Base-by-base conservation (phyloP, 2,113 vertebrate species). In the Callocephalon fimbriatum region DNA sequence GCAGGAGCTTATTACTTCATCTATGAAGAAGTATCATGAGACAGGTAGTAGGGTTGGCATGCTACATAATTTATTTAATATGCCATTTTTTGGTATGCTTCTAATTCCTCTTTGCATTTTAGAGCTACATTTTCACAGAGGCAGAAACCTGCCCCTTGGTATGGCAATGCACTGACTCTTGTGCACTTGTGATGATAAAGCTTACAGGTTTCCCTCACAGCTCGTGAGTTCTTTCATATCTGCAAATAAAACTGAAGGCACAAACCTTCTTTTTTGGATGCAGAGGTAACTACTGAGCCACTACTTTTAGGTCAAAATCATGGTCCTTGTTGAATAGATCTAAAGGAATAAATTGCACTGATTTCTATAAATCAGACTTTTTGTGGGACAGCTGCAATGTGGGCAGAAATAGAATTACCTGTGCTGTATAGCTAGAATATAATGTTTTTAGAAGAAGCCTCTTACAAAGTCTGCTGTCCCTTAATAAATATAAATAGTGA, bases 121-220 rank as follows among this genome's bases (percentile, higher is more conserved):
- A 29, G 37, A 45, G 27, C 10, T 87, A 21, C 12, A 3, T 35
- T 74, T 90, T 66, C 67, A 54, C 35, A 70, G 54, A 23, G 21
- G 25, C 13, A 50, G 59, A 59, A 20, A 67, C 22, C 40, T 53
- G 50, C 44, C 25, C 5, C 0, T n/a, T 42, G 22, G 35, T 15
- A 19, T 5, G 5, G 37, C 27, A 91, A 62, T 6, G 19, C n/a
- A 6, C 7, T 48, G 83, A 29, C 13, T 51, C 44, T 11, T 35
- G 35, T 42, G 35, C 29, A 20, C 15, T 42, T 4, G 1, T 3
- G 1, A 9, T 48, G 7, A 7, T 3, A 6, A 62, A 59, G 13
- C 29, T 84, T 10, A 35, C 17, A 51, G 29, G 11, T 12, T 68
- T 80, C 42, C 29, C 54, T 38, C 22, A 4, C 38, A 56, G 35